Evolutionary conservation across 2,113 vertebrate species (phyloP), one percentile per base, ranked within the genome.

Genomic region (Sinocyclocheilus anshuiensis): DNA sequence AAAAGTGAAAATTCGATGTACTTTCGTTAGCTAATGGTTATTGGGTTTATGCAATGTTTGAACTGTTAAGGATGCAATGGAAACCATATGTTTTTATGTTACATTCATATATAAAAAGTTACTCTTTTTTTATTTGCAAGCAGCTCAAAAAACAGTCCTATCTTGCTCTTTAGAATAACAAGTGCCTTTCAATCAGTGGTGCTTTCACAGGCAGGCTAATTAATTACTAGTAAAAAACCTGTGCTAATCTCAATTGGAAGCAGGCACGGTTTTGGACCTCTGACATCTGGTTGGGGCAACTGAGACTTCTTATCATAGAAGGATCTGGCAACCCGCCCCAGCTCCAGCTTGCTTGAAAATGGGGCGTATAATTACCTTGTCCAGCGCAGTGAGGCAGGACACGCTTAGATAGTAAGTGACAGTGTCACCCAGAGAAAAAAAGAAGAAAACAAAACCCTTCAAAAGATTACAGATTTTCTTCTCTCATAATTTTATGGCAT

Each of bases 341-440:
- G 83, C 77, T 22, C 61, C 1, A 5, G 86, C 78, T 81, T 26
- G 87, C 77, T 85, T 90, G 87, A 84, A 92, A 94, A 91, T 91
- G 88, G 90, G 89, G 87, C 88, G 10, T 87, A 88, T 87, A 91
- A 92, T 92, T 87, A 96, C 95, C 95, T 95, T 94, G 88, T 88
- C 87, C 83, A 83, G 92, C 88, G 81, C 90, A 93, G 94, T 97
- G 95, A 95, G 92, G 94, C 90, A 59, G 33, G 81, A 74, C 67
- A 95, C 91, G 65, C 92, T 96, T 94, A 87, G 96, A 96, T 92
- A 97, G 94, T 87, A 97, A 93, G 91, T 94, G 94, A 90, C 96
- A 96, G 91, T 94, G 95, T 90, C 94, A 95, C 57, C 94, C 90
- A 45, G 95, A n/a, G 57, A 59, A 4, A 20, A 8, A n/a, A 2